Evolutionary conservation across 2,888 invertebrate species (phyloP).

Genomic region (Scrobipalpa costella): DNA sequence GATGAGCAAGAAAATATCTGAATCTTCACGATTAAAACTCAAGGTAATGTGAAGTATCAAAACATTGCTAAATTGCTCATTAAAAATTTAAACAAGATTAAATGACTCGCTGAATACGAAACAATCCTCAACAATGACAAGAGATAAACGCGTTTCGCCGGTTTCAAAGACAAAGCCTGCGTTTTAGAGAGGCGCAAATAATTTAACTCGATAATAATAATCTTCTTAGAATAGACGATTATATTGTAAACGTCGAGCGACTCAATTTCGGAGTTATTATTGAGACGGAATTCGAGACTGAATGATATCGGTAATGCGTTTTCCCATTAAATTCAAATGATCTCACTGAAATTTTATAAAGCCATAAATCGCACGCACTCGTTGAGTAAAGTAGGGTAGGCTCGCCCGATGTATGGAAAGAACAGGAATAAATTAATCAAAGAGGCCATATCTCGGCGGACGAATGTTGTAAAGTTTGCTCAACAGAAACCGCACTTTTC

Average conservation of each 20-base stretch:
- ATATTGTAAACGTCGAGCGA: conserved; percentile 26
- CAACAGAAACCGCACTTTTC: conserved; percentile 53
- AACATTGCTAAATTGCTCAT: conserved; percentile 2
- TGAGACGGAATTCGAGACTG: conserved; percentile 48
- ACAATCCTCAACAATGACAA: conserved; percentile 30
- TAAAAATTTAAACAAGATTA: conserved; percentile 21
- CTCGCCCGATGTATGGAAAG: conserved; percentile 37
- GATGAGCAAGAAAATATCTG: background rate
- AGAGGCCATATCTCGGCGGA: conserved; percentile 59
- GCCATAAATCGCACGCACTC: conserved; percentile 57
- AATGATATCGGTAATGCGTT: conserved; percentile 44
- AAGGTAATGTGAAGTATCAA: background rate
- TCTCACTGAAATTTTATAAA: conserved; percentile 61
- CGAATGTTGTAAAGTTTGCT: conserved; percentile 58
- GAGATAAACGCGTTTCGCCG: conserved; percentile 34
- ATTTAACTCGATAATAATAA: conserved; percentile 25
- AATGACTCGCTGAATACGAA: conserved; percentile 24
- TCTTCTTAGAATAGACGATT: conserved; percentile 19
- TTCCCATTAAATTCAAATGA: conserved; percentile 62
- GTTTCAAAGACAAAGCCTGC: conserved; percentile 32
- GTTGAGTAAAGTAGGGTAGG: conserved; percentile 35
- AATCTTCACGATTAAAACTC: conserved; percentile 1
- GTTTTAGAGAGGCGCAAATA: conserved; percentile 31
- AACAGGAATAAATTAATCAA: conserved; percentile 47
- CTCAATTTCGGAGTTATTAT: conserved; percentile 40